Evolutionary conservation across 2,888 invertebrate genomes (phyloP).

Genomic region (Spilarctia lutea): DNA sequence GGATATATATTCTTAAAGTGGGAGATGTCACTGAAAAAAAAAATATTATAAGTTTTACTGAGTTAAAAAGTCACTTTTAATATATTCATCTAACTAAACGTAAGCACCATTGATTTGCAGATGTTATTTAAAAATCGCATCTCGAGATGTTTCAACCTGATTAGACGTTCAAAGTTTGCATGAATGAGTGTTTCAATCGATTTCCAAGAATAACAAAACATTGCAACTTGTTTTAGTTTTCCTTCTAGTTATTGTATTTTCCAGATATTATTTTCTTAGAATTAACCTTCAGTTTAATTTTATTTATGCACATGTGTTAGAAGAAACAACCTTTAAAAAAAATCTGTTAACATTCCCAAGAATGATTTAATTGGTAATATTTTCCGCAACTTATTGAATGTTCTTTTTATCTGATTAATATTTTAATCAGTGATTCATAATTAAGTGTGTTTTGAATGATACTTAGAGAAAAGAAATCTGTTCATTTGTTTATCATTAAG

Average conservation of each 20-base stretch:
- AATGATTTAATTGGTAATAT: not conserved
- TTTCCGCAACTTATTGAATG: not conserved
- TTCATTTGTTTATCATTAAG: not conserved
- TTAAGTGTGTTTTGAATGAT: not conserved
- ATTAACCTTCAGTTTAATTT: constrained; percentile 58
- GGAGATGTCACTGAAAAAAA: no score
- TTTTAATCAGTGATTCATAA: not conserved
- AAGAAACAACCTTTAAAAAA: not conserved
- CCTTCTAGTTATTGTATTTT: constrained; percentile 55
- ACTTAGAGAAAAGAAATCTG: not conserved
- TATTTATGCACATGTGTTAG: not conserved
- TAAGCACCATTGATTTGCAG: not conserved
- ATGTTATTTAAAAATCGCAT: not conserved
- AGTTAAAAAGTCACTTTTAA: not conserved
- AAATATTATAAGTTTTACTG: not conserved
- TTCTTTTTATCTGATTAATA: not conserved
- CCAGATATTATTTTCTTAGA: constrained; percentile 61
- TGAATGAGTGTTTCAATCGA: constrained; percentile 39
- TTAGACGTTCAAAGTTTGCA: constrained; percentile 32
- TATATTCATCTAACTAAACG: not conserved
- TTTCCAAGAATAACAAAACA: constrained; percentile 64
- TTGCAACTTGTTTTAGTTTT: constrained; percentile 65
- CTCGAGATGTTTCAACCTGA: constrained; percentile 28
- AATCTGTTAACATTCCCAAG: not conserved
- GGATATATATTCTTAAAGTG: no score